Percentiles rank a stretch among this genome's conserved stretches.
phyloP scores from a whole-genome alignment of 2,797 vertebrate species.

The Vultur gryphus region DNA sequence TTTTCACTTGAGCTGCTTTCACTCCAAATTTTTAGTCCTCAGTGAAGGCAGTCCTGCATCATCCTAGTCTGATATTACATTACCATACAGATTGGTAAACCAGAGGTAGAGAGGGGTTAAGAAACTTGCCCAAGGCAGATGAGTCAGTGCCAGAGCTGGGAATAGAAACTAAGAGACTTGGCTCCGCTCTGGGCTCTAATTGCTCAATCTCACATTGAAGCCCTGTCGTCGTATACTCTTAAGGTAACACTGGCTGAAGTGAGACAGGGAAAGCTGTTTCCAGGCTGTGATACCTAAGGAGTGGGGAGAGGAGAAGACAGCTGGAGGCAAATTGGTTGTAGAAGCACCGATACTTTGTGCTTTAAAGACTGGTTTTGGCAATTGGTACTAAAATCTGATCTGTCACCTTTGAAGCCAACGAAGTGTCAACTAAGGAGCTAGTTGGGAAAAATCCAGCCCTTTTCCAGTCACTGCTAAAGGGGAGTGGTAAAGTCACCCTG shows the following conservation, averaged over 20 bases:
- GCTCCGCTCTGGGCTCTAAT: slow-evolving; percentile 10
- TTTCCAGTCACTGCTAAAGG: not conserved
- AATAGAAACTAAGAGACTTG: slow-evolving; percentile 52
- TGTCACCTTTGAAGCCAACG: not conserved
- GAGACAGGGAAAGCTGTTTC: slow-evolving; percentile 13
- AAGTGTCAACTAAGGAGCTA: slow-evolving; percentile 4
- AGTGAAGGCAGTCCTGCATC: not conserved
- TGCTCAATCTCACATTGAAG: slow-evolving; percentile 37
- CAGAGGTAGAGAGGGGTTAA: slow-evolving; percentile 50
- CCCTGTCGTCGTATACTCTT: slow-evolving; percentile 9
- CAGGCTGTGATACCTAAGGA: not conserved
- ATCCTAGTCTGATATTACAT: not conserved
- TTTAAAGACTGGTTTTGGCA: not conserved
- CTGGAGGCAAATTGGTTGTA: slow-evolving; percentile 13
- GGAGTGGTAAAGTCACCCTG: not conserved
- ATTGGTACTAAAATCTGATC: slow-evolving; percentile 11
- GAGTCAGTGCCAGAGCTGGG: slow-evolving; percentile 40
- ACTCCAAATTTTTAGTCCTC: not conserved
- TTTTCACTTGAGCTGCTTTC: not conserved
- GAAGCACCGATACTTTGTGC: not conserved
- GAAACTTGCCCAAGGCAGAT: slow-evolving; percentile 31
- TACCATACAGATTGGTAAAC: not conserved
- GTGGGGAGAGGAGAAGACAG: not conserved
- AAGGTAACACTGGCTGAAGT: slow-evolving; percentile 10
- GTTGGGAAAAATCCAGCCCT: not conserved